phyloP scores from a whole-genome alignment of 1,140 invertebrate genomes.

The Aphaenogaster floridana region DNA sequence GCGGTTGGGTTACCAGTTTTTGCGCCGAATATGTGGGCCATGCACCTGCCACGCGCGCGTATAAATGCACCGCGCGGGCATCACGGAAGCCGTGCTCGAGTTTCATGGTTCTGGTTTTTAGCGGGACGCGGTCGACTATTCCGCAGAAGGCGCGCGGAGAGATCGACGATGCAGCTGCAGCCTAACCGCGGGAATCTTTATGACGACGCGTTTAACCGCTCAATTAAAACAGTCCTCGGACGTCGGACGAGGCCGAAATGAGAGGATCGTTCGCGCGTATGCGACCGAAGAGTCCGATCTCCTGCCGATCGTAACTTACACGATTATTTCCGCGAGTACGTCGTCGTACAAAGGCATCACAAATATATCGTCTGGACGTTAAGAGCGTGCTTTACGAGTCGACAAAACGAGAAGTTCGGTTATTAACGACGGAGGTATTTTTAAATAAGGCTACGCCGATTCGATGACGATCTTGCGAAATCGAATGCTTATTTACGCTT shows the following conservation, averaged over 20 bases:
- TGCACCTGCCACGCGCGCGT: slow-evolving; percentile 71
- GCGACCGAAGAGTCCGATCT: background rate
- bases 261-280: slow-evolving; percentile 9
- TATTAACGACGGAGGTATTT: slow-evolving; percentile 71
- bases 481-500: slow-evolving; percentile 7
- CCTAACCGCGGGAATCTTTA: slow-evolving; percentile 69
- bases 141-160: slow-evolving; percentile 6
- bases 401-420: slow-evolving; percentile 56
- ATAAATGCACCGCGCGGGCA: slow-evolving; percentile 26
- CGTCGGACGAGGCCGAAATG: slow-evolving; percentile 43
- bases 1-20: slow-evolving; percentile 75
- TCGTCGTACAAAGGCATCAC: slow-evolving; percentile 43
- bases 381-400: slow-evolving; percentile 70
- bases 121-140: slow-evolving; percentile 52
- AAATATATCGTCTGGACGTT: slow-evolving; percentile 62
- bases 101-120: slow-evolving; percentile 76
- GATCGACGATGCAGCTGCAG: slow-evolving; percentile 63
- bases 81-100: slow-evolving; percentile 70
- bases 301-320: slow-evolving; percentile 65
- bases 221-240: slow-evolving; percentile 72
- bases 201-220: slow-evolving; percentile 71
- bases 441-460: background rate
- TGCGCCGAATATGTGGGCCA: slow-evolving; percentile 75
- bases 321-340: slow-evolving; percentile 70
- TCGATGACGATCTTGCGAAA: slow-evolving; percentile 2